Evolutionary conservation across 2,797 vertebrate species (phyloP), one percentile per base, ranked within the genome.

Genomic region (Spinus olivaceus): DNA sequence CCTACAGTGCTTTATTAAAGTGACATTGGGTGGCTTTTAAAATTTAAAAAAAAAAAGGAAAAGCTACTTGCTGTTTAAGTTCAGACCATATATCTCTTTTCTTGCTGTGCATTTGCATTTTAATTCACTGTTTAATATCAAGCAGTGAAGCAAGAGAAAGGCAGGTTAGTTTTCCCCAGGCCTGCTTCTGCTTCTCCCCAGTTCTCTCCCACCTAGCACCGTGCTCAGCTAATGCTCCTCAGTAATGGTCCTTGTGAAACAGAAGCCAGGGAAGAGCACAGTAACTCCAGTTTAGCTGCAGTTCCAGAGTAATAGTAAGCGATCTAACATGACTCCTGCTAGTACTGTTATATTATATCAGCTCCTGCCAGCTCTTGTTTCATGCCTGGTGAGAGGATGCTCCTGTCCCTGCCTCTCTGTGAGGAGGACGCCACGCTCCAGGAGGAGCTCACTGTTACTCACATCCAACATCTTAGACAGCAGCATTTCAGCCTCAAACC

Each of bases 1-100:
- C 94, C 96, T 96, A 79, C 95, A 80, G 97, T 97, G 97, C 97
- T 98, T 97, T 97, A 95, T 93, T 94, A 83, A 92, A 97, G 88
- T 2, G 27, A 73, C 83, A 90, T 83, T 82, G n/a, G 24, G 90
- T 86, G 94, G 96, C 93, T 95, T 97, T 88, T 60, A 81, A 63
- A 86, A 90, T 27, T 22, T 6, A n/a, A 39, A 16, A 74, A 53
- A 81, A 32, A 33, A 37, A 23, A 50, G 19, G 32, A 18, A 94
- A 91, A 95, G 80, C 80, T 78, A 88, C 60, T 74, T 91, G 56
- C 78, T 90, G 81, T 97, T 96, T 92, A 91, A 95, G 85, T 95
- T 96, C 77, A 87, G 76, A 81, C 83, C 94, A 92, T 91, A 92
- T 96, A 95, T 97, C 96, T 97, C 92, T 96, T 96, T 96, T 97